Evolutionary conservation across 1,140 invertebrate species (phyloP).

Genomic region (Schmidtea mediterranea): DNA sequence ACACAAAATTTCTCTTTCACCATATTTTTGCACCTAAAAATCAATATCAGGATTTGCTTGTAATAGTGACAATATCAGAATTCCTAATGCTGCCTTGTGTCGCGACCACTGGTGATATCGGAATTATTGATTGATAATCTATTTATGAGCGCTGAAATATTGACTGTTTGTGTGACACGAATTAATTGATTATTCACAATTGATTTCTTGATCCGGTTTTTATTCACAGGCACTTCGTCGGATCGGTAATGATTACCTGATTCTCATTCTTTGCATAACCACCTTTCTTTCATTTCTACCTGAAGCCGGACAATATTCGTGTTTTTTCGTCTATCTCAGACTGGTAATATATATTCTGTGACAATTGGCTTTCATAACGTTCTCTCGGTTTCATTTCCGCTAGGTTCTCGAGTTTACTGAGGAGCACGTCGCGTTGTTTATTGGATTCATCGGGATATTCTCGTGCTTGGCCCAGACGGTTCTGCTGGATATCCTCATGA

Average conservation of each 20-base stretch:
- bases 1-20: no score
- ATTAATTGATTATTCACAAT: no score
- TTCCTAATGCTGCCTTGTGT: no score
- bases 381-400: no score
- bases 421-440: slow-evolving; percentile 79
- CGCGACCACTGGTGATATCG: no score
- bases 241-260: slow-evolving; percentile 75
- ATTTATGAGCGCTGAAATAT: no score
- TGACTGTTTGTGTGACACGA: no score
- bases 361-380: neutral
- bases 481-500: slow-evolving; percentile 61
- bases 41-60: no score
- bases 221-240: neutral
- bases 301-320: slow-evolving; percentile 90
- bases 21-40: no score
- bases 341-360: slow-evolving; percentile 34
- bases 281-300: slow-evolving; percentile 91
- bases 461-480: slow-evolving; percentile 60
- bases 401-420: slow-evolving; percentile 74
- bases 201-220: no score
- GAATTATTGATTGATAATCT: no score
- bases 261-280: slow-evolving; percentile 77
- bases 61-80: no score
- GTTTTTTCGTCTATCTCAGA: slow-evolving; percentile 96
- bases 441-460: slow-evolving; percentile 76